A percentile compares a stretch with the other conserved stretches of the same genome.
phyloP scores from a whole-genome alignment of 2,888 invertebrate species.

The Ophraella communa region DNA sequence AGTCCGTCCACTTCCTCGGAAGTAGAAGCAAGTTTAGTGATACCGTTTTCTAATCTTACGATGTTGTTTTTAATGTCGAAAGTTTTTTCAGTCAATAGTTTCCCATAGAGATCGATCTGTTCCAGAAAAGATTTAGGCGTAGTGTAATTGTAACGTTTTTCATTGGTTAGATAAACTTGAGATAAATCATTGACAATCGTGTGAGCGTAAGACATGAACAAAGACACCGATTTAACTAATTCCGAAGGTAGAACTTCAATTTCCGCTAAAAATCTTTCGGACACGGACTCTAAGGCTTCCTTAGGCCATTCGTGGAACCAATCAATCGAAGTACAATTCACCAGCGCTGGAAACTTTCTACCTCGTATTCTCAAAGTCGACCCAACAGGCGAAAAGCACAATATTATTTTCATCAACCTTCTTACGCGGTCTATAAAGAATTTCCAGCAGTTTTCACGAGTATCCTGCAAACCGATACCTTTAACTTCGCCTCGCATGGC shows the following conservation, averaged over 20 bases:
- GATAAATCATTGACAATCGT: conserved; percentile 88
- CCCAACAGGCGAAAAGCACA: conserved; percentile 96
- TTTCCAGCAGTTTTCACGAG: conserved; percentile 92
- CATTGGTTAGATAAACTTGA: conserved; percentile 78
- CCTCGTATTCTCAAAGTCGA: conserved; percentile 84
- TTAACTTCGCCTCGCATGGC: conserved; percentile 80
- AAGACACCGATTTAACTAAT: conserved; percentile 71
- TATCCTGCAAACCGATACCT: conserved; percentile 81
- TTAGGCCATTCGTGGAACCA: conserved; percentile 98
- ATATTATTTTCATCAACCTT: conserved; percentile 74
- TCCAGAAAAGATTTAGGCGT: conserved; percentile 96
- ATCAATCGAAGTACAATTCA: conserved; percentile 91
- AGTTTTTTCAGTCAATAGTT: conserved; percentile 72
- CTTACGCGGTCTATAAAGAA: conserved; percentile 92
- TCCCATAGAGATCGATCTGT: conserved; percentile 83
- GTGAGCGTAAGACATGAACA: conserved; percentile 92
- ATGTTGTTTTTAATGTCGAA: conserved; percentile 77
- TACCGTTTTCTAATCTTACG: conserved; percentile 81
- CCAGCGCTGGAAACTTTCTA: conserved; percentile 92
- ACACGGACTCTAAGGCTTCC: conserved; percentile 89
- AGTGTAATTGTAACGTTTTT: conserved; percentile 92
- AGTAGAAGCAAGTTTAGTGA: conserved; percentile 86
- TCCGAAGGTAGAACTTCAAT: conserved; percentile 73
- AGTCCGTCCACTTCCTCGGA: conserved; percentile 85
- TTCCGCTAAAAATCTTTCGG: conserved; percentile 79